These are phyloP conservation scores for Homarus gammarus DNA, from an alignment of 2,888 invertebrate species.

Conservation along the genomic window DNA sequence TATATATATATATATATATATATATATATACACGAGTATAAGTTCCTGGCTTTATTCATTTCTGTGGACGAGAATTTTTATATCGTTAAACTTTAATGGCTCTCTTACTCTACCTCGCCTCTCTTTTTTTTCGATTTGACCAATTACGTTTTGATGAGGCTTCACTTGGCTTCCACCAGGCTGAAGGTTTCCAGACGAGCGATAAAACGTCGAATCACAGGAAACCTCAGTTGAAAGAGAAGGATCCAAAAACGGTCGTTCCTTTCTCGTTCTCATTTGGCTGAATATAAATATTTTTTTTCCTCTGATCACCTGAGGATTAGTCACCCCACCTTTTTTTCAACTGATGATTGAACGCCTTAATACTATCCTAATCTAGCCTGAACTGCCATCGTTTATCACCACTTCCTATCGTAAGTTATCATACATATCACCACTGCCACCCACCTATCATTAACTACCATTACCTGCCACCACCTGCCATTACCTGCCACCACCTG, in stretches of 20 bases:
- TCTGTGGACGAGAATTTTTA: background rate
- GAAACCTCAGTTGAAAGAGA: background rate
- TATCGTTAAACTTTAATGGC: background rate
- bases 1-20: no score
- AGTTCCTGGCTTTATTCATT: background rate
- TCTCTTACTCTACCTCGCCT: slow-evolving; percentile 1
- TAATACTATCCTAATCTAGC: no score
- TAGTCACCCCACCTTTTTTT: no score
- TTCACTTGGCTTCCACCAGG: background rate
- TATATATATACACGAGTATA: background rate
- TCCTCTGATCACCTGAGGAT: no score
- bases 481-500: no score
- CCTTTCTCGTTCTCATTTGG: background rate
- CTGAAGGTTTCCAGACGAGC: background rate
- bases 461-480: no score
- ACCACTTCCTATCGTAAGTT: no score
- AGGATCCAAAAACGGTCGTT: background rate
- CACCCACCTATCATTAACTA: no score
- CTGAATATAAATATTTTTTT: no score
- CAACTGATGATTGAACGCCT: no score
- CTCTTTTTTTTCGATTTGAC: slow-evolving; percentile 1
- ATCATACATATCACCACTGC: no score
- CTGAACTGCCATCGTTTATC: no score
- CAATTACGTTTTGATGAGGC: background rate
- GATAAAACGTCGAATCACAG: background rate